phyloP scores from a whole-genome alignment of 2,797 vertebrate species.

The Antrozous pallidus region DNA sequence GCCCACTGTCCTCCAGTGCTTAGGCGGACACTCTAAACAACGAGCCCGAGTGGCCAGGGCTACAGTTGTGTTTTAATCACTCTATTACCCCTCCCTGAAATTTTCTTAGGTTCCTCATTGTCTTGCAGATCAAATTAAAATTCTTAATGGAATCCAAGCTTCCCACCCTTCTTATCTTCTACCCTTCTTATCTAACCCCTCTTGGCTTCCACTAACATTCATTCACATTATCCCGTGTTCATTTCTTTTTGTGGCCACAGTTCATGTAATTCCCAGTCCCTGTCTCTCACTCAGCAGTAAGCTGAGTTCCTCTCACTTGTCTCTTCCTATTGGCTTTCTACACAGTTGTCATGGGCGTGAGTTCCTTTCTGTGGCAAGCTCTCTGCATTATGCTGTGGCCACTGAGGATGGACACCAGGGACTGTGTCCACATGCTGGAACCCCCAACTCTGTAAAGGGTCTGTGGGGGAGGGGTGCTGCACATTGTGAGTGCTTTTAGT shows the following conservation, averaged over 20 bases:
- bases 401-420: background rate
- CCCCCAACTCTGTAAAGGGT: background rate
- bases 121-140: constrained; percentile 6
- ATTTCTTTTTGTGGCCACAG: background rate
- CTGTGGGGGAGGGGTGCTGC: background rate
- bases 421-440: too few species aligned
- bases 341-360: background rate
- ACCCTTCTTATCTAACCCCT: background rate
- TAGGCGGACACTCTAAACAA: background rate
- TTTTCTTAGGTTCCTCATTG: background rate
- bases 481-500: background rate
- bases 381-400: background rate
- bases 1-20: too few species aligned
- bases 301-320: background rate
- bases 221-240: background rate
- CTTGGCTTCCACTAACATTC: background rate
- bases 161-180: background rate
- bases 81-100: background rate
- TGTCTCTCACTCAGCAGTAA: background rate
- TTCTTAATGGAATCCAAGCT: background rate
- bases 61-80: background rate
- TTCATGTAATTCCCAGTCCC: background rate
- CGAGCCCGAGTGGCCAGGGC: background rate
- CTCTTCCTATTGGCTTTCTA: background rate
- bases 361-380: background rate